These are phyloP conservation scores for Bacillus rossius DNA, from an alignment of 1,140 invertebrate genomes.

Conservation along the genomic window DNA sequence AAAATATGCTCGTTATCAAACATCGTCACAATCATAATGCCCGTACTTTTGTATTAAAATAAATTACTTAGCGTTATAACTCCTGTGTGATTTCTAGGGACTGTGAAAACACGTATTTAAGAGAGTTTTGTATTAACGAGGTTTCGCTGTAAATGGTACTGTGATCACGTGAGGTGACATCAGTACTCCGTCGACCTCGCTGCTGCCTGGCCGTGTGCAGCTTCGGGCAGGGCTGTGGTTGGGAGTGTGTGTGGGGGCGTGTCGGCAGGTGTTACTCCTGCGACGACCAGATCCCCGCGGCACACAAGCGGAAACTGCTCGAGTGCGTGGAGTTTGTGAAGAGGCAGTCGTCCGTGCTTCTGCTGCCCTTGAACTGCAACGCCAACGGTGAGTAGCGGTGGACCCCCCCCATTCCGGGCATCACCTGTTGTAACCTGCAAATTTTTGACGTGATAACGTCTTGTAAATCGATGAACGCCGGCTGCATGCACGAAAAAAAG, in stretches of 20 bases:
- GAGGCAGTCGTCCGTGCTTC: conserved; percentile 39
- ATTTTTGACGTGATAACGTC: no score
- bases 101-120: background rate
- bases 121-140: conserved; percentile 3
- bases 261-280: conserved; percentile 32
- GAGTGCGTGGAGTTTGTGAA: conserved; percentile 58
- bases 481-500: no score
- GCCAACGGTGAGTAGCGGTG: no score
- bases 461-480: no score
- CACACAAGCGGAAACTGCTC: conserved; percentile 52
- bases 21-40: no score
- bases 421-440: no score
- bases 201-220: conserved; percentile 2
- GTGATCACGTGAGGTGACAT: conserved; percentile 5
- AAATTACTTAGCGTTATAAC: no score
- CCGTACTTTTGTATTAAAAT: no score
- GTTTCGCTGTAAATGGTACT: conserved; percentile 1
- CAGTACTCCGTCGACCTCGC: background rate
- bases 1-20: no score
- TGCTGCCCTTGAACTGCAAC: background rate
- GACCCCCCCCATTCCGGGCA: no score
- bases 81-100: no score
- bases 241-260: background rate
- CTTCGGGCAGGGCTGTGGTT: conserved; percentile 23
- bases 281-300: conserved; percentile 16